Percentiles rank a stretch among this genome's conserved stretches.
Evolutionary conservation across 64 coral and sea anemone genomes (phyloP).

Genomic region (Catalaphyllia jardinei): DNA sequence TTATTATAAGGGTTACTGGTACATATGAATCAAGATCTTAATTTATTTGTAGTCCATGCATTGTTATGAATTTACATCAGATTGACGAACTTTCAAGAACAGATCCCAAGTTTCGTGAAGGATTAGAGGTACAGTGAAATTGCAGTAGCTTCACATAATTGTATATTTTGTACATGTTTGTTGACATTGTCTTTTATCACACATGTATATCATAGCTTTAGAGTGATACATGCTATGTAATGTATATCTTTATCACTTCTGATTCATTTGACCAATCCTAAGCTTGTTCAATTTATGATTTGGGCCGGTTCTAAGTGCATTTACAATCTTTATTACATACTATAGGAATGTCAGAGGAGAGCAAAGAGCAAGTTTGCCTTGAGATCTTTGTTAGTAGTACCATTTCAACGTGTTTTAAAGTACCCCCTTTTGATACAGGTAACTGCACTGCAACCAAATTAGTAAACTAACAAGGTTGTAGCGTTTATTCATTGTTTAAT

Average conservation of each 20-base stretch:
- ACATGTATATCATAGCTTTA: no score
- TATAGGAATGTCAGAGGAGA: conserved; percentile 82
- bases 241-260: no score
- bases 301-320: not conserved
- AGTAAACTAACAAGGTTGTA: not conserved
- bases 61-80: not conserved
- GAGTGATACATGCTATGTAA: no score
- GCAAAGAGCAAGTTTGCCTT: conserved; percentile 94
- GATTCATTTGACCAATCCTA: no score
- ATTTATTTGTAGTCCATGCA: no score
- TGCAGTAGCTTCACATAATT: not conserved
- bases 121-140: conserved; percentile 56
- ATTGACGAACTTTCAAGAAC: conserved; percentile 84
- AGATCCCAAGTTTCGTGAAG: conserved; percentile 81
- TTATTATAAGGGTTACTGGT: no score
- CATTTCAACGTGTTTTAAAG: conserved; percentile 96
- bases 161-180: not conserved
- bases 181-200: no score
- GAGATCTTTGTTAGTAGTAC: conserved; percentile 93
- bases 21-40: no score
- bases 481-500: no score
- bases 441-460: not conserved
- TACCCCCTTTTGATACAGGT: conserved; percentile 93
- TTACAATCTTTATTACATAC: not conserved
- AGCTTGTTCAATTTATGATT: not conserved